Evolutionary conservation across 53 echinoderm and acorn worm genomes (phyloP), one percentile per base, ranked within the genome.

Genomic region (Stichopus horrens): DNA sequence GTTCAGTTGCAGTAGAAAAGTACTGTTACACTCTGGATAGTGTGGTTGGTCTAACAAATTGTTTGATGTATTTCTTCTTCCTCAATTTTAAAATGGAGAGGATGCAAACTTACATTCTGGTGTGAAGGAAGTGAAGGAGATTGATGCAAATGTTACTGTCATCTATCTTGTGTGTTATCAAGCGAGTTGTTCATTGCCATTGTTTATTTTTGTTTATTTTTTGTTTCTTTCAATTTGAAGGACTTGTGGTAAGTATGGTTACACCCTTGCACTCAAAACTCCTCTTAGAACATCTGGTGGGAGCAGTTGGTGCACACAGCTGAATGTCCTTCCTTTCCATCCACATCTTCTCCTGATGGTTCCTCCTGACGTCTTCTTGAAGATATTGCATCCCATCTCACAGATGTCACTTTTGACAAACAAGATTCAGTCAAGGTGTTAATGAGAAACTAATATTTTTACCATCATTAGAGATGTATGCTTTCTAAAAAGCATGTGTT

Each of bases 171-270:
- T 76, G 51, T 22, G 52, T 11, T 81, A 7, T 55, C 5, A 16
- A 53, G 67, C 68, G 13, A 9, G 23, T 8, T 11, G 18, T 86
- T 86, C 8, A 68, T 63, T 66, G 52, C 57, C 51, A 88, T 76
- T 76, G 58, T 88, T 88, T 88, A 57, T 88, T 88, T 76, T 59
- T 37, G 37, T 37, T 37, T 37, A 37, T 37, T 37, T 37, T 37
- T 37, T 37, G 37, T 88, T 77, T 88, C 88, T 88, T 88, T 76
- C 88, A 76, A 59, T 76, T 88, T 76, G 60, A 88, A 77, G 88
- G 88, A 77, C 76, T 37, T 56, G 81, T 81, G 92, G 92, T 92
- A 89, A 90, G 92, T 92, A 92, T 80, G 19, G 21, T 56, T 18
- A 21, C 57, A 75, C 74, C 74, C 87, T 87, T 86, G 58, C 37